These are phyloP conservation scores for Ashinkailepas kermadecensis DNA, from an alignment of 2,888 invertebrate genomes.

Conservation along the genomic window DNA sequence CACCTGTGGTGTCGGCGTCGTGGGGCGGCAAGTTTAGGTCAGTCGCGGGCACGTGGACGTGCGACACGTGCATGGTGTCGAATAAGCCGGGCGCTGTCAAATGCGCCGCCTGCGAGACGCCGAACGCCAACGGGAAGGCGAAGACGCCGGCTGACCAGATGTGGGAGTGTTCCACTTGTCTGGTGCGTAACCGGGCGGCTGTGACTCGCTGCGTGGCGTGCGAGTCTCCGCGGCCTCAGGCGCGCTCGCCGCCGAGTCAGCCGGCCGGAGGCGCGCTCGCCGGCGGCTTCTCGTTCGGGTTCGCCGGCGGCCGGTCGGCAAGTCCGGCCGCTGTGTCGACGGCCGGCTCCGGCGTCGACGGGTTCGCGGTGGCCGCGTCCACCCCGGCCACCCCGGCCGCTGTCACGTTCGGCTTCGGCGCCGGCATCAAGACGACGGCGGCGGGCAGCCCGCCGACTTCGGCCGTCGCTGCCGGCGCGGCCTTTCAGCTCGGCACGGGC, in stretches of 20 bases:
- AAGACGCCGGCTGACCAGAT: neutral
- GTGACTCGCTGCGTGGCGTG: neutral
- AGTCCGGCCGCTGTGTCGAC: neutral
- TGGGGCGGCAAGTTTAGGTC: conserved; percentile 39
- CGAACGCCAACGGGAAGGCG: conserved; percentile 30
- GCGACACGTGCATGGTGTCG: conserved; percentile 39
- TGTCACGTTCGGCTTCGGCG: too few relatives aligned
- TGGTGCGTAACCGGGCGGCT: neutral
- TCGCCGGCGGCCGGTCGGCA: neutral
- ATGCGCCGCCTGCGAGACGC: conserved; percentile 39
- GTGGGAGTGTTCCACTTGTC: conserved; percentile 5
- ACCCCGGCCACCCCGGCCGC: too few relatives aligned
- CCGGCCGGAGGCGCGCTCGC: neutral
- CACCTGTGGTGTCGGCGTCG: neutral
- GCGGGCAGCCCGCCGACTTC: neutral
- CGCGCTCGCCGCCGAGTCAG: neutral
- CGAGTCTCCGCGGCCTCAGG: neutral
- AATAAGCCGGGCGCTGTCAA: conserved; percentile 36
- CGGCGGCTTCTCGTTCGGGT: neutral
- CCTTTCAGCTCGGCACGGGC: neutral
- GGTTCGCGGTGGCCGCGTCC: neutral
- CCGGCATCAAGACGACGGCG: neutral
- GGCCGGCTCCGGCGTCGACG: neutral
- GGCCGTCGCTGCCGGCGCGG: neutral
- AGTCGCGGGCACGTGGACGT: conserved; percentile 39